A percentile compares a stretch with the other conserved stretches of the same genome.
Evolutionary conservation across 2,797 vertebrate genomes (phyloP).

Genomic region (Buphagus erythrorhynchus): DNA sequence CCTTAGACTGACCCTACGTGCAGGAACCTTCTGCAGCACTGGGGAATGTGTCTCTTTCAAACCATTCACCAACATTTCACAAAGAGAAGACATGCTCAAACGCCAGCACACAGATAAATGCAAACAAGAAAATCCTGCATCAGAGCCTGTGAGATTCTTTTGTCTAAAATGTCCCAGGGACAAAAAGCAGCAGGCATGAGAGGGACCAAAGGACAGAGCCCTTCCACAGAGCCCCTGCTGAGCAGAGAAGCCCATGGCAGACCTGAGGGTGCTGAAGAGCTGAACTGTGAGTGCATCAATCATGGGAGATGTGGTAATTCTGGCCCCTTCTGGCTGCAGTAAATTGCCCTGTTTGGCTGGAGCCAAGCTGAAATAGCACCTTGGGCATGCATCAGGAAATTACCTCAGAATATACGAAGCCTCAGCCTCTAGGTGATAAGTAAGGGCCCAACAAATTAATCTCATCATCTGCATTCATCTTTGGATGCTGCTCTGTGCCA

Average conservation of each 20-base stretch:
- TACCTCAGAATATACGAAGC: slow-evolving; percentile 73
- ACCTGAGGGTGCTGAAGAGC: background rate
- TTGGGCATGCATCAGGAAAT: slow-evolving; percentile 82
- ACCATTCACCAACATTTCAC: rapidly evolving
- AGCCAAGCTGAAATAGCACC: slow-evolving; percentile 80
- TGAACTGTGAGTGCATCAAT: slow-evolving; percentile 30
- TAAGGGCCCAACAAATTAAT: slow-evolving; percentile 68
- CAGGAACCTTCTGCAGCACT: background rate
- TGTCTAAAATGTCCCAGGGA: background rate
- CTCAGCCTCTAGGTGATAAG: slow-evolving; percentile 66
- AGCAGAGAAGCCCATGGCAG: background rate
- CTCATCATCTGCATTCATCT: slow-evolving; percentile 65
- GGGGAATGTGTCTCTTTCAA: background rate
- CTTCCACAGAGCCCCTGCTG: background rate
- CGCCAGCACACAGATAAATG: rapidly evolving
- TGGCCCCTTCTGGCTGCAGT: slow-evolving; percentile 79
- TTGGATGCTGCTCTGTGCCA: slow-evolving; percentile 45
- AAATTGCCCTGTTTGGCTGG: slow-evolving; percentile 76
- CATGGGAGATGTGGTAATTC: slow-evolving; percentile 59
- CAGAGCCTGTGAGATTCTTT: background rate
- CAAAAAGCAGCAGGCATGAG: background rate
- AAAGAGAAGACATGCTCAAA: background rate
- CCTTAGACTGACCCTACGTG: rapidly evolving
- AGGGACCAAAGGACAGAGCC: background rate
- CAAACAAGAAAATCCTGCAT: background rate